phyloP scores from a whole-genome alignment of 2,113 vertebrate genomes.

The Callopanchax toddi region DNA sequence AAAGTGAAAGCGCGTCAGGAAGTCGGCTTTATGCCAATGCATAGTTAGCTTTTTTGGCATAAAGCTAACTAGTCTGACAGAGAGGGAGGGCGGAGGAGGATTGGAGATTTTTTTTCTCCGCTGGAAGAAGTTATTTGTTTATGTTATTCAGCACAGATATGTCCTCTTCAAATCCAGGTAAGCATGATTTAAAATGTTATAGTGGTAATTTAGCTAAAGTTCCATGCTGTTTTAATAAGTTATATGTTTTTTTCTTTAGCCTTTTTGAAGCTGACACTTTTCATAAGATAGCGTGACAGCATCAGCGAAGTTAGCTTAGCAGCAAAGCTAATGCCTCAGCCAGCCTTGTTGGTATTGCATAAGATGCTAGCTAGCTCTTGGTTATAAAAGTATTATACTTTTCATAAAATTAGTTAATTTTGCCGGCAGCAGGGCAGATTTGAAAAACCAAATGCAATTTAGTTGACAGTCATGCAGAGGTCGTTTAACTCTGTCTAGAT shows the following conservation, averaged over 20 bases:
- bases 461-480: not conserved
- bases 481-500: not conserved
- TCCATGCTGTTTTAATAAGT: not conserved
- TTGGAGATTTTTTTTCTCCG: slow-evolving; percentile 5
- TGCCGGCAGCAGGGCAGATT: too few species aligned
- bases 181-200: slow-evolving; percentile 15
- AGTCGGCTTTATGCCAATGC: slow-evolving; percentile 15
- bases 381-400: not conserved
- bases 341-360: slow-evolving; percentile 33
- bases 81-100: slow-evolving; percentile 25
- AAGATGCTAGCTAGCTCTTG: slow-evolving; percentile 29
- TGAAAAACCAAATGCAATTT: not conserved
- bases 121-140: slow-evolving; percentile 72
- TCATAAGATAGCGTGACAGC: slow-evolving; percentile 71
- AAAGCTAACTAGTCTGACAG: slow-evolving; percentile 43
- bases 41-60: too few species aligned
- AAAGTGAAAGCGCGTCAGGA: slow-evolving; percentile 25
- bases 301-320: slow-evolving; percentile 56
- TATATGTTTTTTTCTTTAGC: not conserved
- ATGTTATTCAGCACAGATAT: slow-evolving; percentile 75
- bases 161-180: slow-evolving; percentile 78
- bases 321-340: slow-evolving; percentile 44
- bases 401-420: too few species aligned
- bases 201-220: rapidly evolving
- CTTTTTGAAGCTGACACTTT: slow-evolving; percentile 33